A percentile compares a stretch with the other conserved stretches of the same genome.
Conservation (phyloP, 2,888 invertebrate species). For the Achlya flavicornis region DNA sequence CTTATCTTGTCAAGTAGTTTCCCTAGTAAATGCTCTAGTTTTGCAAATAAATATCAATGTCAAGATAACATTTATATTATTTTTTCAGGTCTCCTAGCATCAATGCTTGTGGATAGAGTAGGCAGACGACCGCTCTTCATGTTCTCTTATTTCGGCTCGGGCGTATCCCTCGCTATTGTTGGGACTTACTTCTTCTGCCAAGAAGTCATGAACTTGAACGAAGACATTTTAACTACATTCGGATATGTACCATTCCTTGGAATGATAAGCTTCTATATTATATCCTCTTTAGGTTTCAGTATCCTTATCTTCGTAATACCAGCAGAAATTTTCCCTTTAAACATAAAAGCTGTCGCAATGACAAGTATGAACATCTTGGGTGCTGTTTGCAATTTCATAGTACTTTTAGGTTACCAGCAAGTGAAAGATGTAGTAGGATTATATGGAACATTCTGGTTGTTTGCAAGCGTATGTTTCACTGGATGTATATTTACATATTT, state of each 20-base stretch:
- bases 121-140: constrained; percentile 78
- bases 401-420: constrained; percentile 77
- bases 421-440: constrained; percentile 71
- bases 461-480: constrained; percentile 63
- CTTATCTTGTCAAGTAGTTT: no score
- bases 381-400: constrained; percentile 66
- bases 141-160: constrained; percentile 63
- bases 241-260: constrained; percentile 69
- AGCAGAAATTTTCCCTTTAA: constrained; percentile 83
- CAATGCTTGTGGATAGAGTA: constrained; percentile 57
- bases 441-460: constrained; percentile 76
- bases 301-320: constrained; percentile 76
- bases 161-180: constrained; percentile 42
- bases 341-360: constrained; percentile 81
- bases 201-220: constrained; percentile 42
- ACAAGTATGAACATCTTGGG: constrained; percentile 72
- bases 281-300: constrained; percentile 70
- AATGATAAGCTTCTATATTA: constrained; percentile 54
- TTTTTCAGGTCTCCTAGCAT: constrained; percentile 64
- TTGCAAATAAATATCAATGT: no score
- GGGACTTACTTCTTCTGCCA: constrained; percentile 66
- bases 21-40: no score
- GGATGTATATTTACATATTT: constrained; percentile 71
- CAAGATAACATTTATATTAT: neutral
- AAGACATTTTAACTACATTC: constrained; percentile 39